phyloP scores from a whole-genome alignment of 2,797 vertebrate genomes.

The Anableps anableps region DNA sequence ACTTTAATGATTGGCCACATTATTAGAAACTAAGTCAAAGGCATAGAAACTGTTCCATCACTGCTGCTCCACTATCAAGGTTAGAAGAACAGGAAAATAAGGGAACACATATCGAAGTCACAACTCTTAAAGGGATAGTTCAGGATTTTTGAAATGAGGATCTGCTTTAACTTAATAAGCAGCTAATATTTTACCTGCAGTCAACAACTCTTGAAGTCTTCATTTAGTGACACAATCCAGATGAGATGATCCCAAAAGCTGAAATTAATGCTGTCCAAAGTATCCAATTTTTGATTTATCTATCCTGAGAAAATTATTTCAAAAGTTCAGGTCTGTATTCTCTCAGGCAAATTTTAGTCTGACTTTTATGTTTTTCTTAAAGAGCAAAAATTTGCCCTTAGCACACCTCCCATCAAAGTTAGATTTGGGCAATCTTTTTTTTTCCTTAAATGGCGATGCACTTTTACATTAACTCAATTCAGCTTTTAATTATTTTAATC shows the following conservation, averaged over 20 bases:
- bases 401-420: background rate
- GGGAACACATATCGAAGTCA: slow-evolving; percentile 12
- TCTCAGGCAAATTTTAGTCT: background rate
- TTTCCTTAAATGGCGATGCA: background rate
- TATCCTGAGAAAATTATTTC: background rate
- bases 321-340: background rate
- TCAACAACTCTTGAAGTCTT: background rate
- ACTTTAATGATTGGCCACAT: slow-evolving; percentile 14
- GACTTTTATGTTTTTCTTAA: background rate
- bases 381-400: background rate
- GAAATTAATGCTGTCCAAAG: too few species aligned
- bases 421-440: background rate
- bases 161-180: background rate
- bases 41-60: slow-evolving; percentile 30
- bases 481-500: too few species aligned
- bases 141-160: background rate
- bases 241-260: too few species aligned
- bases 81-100: slow-evolving; percentile 35
- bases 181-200: background rate
- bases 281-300: background rate
- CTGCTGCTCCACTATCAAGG: slow-evolving; percentile 47
- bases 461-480: background rate
- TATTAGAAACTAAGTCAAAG: slow-evolving; percentile 37
- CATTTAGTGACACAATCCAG: background rate
- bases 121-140: background rate